Conservation (phyloP, 2,888 invertebrate genomes). For the Thymelicus sylvestris region DNA sequence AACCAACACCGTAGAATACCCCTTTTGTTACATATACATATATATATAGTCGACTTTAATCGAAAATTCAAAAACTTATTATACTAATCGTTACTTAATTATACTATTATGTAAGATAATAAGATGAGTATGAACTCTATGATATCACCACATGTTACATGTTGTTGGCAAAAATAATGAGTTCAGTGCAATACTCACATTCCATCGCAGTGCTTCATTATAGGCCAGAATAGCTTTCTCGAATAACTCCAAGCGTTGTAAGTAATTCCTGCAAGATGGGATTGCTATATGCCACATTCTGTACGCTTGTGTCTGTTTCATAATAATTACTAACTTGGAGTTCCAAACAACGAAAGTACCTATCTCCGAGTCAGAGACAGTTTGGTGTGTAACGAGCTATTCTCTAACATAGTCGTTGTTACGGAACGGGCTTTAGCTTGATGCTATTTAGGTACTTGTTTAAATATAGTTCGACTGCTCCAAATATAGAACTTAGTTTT, state of each 20-base stretch:
- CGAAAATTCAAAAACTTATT: too few species aligned
- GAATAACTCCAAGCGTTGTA: conserved; percentile 73
- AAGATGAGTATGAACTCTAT: too few species aligned
- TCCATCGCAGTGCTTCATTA: conserved; percentile 76
- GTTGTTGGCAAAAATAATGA: background rate
- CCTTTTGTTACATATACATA: too few species aligned
- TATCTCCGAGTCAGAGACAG: conserved; percentile 2
- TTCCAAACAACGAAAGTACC: conserved; percentile 3
- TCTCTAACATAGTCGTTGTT: background rate
- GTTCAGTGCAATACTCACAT: conserved; percentile 61
- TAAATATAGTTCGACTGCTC: too few species aligned
- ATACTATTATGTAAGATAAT: too few species aligned
- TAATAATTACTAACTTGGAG: conserved; percentile 21
- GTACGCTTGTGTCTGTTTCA: conserved; percentile 7
- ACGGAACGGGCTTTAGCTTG: background rate
- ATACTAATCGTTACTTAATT: too few species aligned
- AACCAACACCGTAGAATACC: too few species aligned
- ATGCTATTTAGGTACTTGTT: too few species aligned
- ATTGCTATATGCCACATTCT: conserved; percentile 17
- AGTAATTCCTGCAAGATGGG: conserved; percentile 65
- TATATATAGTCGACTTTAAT: too few species aligned
- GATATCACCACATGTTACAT: too few species aligned
- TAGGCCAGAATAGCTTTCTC: conserved; percentile 76
- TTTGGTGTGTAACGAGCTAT: background rate
- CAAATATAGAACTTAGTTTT: too few species aligned